Evolutionary conservation across 2,797 vertebrate genomes (phyloP).

Genomic region (Aldrovandia affinis): DNA sequence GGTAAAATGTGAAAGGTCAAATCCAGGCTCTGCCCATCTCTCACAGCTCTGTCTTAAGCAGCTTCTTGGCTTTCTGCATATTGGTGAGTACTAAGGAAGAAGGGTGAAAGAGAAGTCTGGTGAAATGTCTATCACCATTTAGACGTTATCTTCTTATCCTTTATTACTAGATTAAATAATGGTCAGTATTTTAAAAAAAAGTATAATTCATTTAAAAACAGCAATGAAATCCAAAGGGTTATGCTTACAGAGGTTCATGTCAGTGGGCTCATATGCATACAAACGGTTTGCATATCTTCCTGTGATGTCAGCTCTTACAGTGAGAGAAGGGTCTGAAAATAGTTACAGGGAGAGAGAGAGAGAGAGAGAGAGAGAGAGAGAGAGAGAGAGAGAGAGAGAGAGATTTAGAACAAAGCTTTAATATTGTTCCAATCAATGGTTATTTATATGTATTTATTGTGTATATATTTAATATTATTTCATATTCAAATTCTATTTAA

Average conservation of each 20-base stretch:
- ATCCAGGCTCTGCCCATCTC: background rate
- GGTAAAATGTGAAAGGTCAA: conserved; percentile 8
- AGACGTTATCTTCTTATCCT: too few species aligned
- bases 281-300: conserved; percentile 92
- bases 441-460: too few species aligned
- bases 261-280: conserved; percentile 89
- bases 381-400: background rate
- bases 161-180: background rate
- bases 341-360: conserved; percentile 19
- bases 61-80: conserved; percentile 88
- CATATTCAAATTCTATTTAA: background rate
- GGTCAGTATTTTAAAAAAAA: background rate
- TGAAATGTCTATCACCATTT: background rate
- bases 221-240: too few species aligned
- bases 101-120: background rate
- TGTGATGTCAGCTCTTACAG: conserved; percentile 91
- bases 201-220: background rate
- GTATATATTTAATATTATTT: too few species aligned
- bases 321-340: conserved; percentile 88
- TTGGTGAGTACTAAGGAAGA: conserved; percentile 71
- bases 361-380: background rate
- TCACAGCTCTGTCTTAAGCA: conserved; percentile 92
- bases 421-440: too few species aligned
- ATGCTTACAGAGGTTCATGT: conserved; percentile 83
- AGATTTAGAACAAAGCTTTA: background rate